phyloP scores from a whole-genome alignment of 2,888 invertebrate genomes.

The Dasypogon diadema region DNA sequence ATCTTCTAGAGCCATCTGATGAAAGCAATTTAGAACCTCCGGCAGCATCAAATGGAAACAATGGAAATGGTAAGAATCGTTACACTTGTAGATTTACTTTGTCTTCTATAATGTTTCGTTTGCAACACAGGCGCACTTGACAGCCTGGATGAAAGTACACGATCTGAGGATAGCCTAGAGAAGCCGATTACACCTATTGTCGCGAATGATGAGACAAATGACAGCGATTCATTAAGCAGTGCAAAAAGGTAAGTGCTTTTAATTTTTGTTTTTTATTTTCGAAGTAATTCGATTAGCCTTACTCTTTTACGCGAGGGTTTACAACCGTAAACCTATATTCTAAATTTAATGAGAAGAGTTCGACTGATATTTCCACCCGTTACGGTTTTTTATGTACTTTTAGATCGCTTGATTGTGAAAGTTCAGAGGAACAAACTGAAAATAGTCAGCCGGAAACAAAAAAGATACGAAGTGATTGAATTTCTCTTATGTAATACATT shows the following conservation, averaged over 20 bases:
- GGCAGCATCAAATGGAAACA: constrained; percentile 59
- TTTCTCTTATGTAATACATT: constrained; percentile 24
- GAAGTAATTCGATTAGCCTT: too few relatives aligned
- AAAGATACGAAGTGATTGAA: constrained; percentile 67
- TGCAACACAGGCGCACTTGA: constrained; percentile 59
- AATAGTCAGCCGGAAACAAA: constrained; percentile 66
- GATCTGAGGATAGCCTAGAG: constrained; percentile 81
- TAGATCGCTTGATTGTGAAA: constrained; percentile 60
- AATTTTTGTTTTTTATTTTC: too few relatives aligned
- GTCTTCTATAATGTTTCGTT: constrained; percentile 58
- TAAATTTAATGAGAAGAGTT: too few relatives aligned
- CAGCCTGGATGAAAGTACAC: constrained; percentile 77
- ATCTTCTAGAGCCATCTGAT: constrained; percentile 71
- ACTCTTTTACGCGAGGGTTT: too few relatives aligned
- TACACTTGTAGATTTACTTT: too few relatives aligned
- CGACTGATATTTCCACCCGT: too few relatives aligned
- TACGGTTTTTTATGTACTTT: background rate
- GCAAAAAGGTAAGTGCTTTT: constrained; percentile 62
- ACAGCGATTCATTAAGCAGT: constrained; percentile 60
- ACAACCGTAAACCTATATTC: too few relatives aligned
- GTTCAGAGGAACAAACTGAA: constrained; percentile 59
- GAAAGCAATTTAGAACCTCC: constrained; percentile 85
- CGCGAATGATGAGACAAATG: constrained; percentile 60
- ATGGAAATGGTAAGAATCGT: constrained; percentile 59
- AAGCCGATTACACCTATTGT: constrained; percentile 73